Evolutionary conservation across 2,113 vertebrate genomes (phyloP).

Genomic region (Percina caprodes): DNA sequence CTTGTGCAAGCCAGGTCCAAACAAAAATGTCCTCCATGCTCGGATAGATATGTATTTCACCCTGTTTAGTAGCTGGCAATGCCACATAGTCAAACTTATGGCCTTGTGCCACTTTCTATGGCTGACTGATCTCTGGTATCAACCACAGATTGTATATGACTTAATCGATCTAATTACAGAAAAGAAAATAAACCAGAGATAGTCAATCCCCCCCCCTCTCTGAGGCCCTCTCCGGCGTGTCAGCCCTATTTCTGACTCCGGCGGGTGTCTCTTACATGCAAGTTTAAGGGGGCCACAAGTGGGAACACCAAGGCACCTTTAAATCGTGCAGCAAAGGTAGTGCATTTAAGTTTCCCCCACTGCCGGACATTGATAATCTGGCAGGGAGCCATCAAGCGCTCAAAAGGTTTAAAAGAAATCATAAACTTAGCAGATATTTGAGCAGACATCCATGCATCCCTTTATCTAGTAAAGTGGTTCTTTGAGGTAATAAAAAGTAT

Average conservation of each 20-base stretch:
- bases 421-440: constrained; percentile 70
- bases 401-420: constrained; percentile 61
- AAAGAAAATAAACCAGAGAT: constrained; percentile 84
- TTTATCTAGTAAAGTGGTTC: constrained; percentile 73
- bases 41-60: constrained; percentile 62
- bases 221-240: constrained; percentile 77
- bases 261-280: constrained; percentile 85
- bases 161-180: constrained; percentile 82
- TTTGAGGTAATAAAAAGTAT: constrained; percentile 88
- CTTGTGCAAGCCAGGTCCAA: constrained; percentile 60
- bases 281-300: constrained; percentile 80
- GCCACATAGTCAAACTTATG: constrained; percentile 47
- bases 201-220: constrained; percentile 38
- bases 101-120: constrained; percentile 56
- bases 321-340: constrained; percentile 83
- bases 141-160: constrained; percentile 73
- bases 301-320: constrained; percentile 85
- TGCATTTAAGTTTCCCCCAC: constrained; percentile 73
- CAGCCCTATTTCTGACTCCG: constrained; percentile 87
- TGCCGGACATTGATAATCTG: constrained; percentile 60
- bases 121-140: constrained; percentile 66
- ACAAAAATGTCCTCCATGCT: constrained; percentile 61
- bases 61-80: constrained; percentile 65
- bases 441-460: constrained; percentile 80
- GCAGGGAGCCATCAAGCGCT: constrained; percentile 57